Evolutionary conservation across 2,888 invertebrate species (phyloP), one percentile per base, ranked within the genome.

Genomic region (Erebia ligea): DNA sequence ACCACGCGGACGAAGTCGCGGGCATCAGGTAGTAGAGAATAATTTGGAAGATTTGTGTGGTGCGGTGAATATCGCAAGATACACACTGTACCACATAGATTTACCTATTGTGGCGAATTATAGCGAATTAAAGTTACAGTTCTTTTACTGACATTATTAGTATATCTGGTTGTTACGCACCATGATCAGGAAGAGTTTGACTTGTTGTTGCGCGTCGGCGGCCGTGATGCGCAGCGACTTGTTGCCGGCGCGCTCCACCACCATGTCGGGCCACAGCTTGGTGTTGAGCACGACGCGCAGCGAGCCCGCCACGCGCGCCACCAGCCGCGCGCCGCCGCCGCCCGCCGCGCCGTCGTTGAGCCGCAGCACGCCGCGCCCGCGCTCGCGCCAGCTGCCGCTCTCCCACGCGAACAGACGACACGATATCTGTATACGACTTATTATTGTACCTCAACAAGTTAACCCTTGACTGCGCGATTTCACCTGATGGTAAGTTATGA

Each of bases 191-290:
- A 97, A 98, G 76, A 98, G 96, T 91, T 97, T 97, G 74, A 98
- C 95, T 81, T 97, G 96, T 58, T 97, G 97, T 74, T 95, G 95
- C 50, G 96, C 95, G 81, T 98, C 98, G 82, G 97, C 95, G 4
- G 98, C 98, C 2, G 98, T 98, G 78, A 99, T 94, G 75, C 98
- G 94, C 42, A 99, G 94, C 75, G 97, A 98, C 92, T 98, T 98
- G 76, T 95, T 95, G 81, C 97, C 98, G 2, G 98, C 97, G 76
- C 96, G 95, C 84, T 98, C 97, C 34, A 97, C 96, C 13, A 97
- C 96, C 98, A 98, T 98, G 75, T 97, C 98, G 8, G 97, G 95
- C 98, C 98, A 98, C 75, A 97, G 95, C 94, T 98, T 98, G 56
- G 98, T 98, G 88, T 99, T 99, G 71, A 99, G 94, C 82, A 98